These are phyloP conservation scores for Oscheius onirici DNA, from an alignment of 2,888 invertebrate genomes.

Conservation along the genomic window DNA sequence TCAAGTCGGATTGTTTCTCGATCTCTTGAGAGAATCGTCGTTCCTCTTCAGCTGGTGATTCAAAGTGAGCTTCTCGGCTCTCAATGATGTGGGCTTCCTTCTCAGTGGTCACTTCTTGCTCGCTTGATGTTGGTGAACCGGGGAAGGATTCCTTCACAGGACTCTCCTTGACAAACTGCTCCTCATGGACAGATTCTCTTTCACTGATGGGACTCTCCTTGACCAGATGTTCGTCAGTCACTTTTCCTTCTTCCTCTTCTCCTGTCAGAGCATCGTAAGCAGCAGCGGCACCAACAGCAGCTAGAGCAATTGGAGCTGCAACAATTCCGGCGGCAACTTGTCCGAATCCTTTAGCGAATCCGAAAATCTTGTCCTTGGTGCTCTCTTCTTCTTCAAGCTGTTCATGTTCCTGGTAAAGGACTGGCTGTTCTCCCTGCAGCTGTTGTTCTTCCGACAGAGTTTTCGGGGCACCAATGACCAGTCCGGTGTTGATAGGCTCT, in stretches of 20 bases:
- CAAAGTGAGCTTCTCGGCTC: background rate
- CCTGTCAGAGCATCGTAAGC: constrained; percentile 29
- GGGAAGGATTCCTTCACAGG: background rate
- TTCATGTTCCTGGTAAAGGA: background rate
- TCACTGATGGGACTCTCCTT: constrained; percentile 10
- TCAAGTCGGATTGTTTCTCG: no score
- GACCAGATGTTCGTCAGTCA: background rate
- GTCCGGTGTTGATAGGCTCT: background rate
- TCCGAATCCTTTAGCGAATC: constrained; percentile 49
- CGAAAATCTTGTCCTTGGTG: constrained; percentile 14
- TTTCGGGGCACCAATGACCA: background rate
- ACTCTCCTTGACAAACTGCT: background rate
- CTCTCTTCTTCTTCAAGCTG: background rate
- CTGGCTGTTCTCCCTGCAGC: background rate
- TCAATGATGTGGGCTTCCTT: background rate
- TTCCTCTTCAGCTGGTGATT: background rate
- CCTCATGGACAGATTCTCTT: background rate
- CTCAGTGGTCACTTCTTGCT: no score
- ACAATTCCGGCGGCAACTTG: constrained; percentile 57
- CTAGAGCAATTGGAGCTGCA: constrained; percentile 53
- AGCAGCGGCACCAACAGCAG: constrained; percentile 54
- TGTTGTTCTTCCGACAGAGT: background rate
- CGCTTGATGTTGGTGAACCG: background rate
- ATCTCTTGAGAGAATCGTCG: no score
- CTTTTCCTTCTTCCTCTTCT: constrained; percentile 1